Conservation (phyloP, 2,888 invertebrate species). For the Melanargia galathea region DNA sequence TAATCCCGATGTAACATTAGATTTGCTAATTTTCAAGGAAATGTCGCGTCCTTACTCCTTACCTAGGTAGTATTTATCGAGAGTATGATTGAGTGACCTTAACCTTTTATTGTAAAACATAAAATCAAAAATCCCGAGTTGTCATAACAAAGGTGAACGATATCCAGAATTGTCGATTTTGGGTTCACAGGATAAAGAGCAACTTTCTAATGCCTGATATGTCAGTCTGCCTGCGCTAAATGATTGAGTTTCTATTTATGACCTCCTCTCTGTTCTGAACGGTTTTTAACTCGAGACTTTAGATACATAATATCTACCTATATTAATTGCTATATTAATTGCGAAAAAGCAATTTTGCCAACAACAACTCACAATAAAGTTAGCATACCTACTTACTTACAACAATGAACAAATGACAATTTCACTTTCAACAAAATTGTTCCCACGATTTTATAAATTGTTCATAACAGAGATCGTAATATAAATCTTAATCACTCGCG, state of each 20-base stretch:
- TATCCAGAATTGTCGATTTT: too few relatives aligned
- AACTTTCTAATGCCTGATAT: too few relatives aligned
- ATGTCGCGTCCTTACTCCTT: background rate
- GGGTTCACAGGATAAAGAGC: too few relatives aligned
- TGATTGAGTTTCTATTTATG: too few relatives aligned
- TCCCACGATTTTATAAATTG: background rate
- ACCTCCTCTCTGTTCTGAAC: too few relatives aligned
- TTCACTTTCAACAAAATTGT: constrained; percentile 16
- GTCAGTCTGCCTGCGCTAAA: too few relatives aligned
- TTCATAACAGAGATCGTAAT: background rate
- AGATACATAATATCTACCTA: background rate
- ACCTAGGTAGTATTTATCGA: too few relatives aligned
- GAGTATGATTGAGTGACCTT: too few relatives aligned
- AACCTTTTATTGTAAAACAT: too few relatives aligned
- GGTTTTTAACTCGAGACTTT: too few relatives aligned
- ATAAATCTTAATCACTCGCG: background rate
- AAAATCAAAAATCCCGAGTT: too few relatives aligned
- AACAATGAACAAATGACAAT: constrained; percentile 8
- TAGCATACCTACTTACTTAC: background rate
- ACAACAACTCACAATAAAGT: background rate
- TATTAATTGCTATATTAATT: background rate
- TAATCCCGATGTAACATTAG: background rate
- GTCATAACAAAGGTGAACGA: too few relatives aligned
- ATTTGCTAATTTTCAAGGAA: background rate
- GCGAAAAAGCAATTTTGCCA: background rate